Evolutionary conservation across 2,888 invertebrate genomes (phyloP).

Genomic region (Microctonus brassicae): DNA sequence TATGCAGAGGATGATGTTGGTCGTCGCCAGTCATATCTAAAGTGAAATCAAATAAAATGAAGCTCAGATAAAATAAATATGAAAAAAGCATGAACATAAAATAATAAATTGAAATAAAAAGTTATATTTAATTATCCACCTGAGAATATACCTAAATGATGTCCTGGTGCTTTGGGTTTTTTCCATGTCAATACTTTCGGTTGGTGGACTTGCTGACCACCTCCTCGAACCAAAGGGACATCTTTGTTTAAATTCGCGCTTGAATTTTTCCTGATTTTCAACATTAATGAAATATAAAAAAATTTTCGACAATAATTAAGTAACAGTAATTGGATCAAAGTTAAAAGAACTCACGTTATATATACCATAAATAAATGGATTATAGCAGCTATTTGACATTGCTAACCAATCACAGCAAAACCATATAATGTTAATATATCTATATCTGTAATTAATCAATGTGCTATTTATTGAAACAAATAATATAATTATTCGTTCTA

Average conservation of each 20-base stretch:
- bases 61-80: no score
- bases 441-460: conserved; percentile 73
- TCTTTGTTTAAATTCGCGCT: conserved; percentile 81
- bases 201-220: conserved; percentile 55
- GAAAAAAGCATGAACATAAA: background rate
- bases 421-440: conserved; percentile 87
- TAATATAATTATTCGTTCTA: background rate
- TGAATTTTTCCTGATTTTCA: conserved; percentile 80
- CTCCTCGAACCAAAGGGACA: conserved; percentile 73
- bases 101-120: background rate
- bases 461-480: conserved; percentile 3
- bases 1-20: conserved; percentile 49
- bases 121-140: conserved; percentile 34
- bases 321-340: no score
- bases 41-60: conserved; percentile 1
- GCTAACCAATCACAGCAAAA: conserved; percentile 90
- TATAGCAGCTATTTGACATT: conserved; percentile 92
- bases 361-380: conserved; percentile 91
- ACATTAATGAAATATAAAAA: background rate
- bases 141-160: conserved; percentile 56
- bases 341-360: conserved; percentile 87
- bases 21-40: conserved; percentile 57
- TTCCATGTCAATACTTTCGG: conserved; percentile 58
- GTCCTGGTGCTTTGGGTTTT: conserved; percentile 58
- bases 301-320: no score